phyloP scores from a whole-genome alignment of 2,113 vertebrate species.

The Physeter macrocephalus region DNA sequence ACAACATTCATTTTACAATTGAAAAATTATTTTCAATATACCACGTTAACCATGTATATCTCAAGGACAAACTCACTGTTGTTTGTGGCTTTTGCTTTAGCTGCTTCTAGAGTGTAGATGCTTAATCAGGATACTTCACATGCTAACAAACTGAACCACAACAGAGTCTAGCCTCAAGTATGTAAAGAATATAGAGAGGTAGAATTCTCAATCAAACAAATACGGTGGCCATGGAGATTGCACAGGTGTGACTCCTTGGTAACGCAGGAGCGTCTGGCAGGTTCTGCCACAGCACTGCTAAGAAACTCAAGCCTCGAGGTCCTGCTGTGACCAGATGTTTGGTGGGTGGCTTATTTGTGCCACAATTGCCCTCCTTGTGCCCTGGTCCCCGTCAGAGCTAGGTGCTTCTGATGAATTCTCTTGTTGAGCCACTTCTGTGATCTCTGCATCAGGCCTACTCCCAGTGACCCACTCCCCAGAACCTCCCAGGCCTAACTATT shows the following conservation, averaged over 20 bases:
- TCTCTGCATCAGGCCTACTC: neutral
- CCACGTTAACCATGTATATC: neutral
- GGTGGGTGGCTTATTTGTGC: neutral
- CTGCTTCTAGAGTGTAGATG: neutral
- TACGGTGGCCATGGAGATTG: neutral
- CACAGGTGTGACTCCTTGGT: neutral
- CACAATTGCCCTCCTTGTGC: neutral
- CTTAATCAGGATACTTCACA: neutral
- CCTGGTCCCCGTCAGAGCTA: neutral
- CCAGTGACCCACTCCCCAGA: neutral
- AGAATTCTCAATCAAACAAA: neutral
- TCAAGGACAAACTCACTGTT: neutral
- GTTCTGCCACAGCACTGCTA: neutral
- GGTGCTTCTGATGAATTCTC: neutral
- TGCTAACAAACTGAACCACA: neutral
- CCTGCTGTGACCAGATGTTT: neutral
- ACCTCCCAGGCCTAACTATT: neutral
- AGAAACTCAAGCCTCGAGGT: neutral
- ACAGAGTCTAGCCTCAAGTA: neutral
- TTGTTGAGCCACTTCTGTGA: neutral
- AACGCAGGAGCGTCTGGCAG: neutral
- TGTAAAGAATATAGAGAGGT: neutral
- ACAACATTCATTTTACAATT: neutral
- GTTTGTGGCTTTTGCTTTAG: neutral
- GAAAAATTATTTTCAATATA: neutral